A percentile compares a stretch with the other conserved stretches of the same genome.
These are phyloP conservation scores for Polyploca ridens DNA, from an alignment of 2,888 invertebrate genomes.

Conservation along the genomic window DNA sequence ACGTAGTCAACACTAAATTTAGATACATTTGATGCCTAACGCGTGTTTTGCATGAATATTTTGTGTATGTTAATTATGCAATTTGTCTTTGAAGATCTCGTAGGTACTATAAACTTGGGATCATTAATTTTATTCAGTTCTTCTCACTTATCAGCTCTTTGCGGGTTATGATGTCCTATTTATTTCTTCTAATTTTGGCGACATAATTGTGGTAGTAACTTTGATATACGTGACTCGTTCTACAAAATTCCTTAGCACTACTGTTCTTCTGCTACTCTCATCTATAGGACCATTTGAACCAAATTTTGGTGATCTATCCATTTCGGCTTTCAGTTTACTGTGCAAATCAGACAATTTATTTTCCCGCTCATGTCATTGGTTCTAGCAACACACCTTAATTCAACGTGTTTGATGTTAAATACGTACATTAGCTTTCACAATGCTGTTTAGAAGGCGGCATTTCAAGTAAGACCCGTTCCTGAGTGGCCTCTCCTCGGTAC, in stretches of 20 bases:
- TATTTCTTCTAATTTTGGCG: too few species aligned
- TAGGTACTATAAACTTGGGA: too few species aligned
- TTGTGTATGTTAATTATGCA: conserved; percentile 3
- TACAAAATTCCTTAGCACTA: too few species aligned
- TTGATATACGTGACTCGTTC: too few species aligned
- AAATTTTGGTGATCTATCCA: neutral
- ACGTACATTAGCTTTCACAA: conserved; percentile 62
- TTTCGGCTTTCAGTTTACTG: neutral
- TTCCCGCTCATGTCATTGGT: conserved; percentile 3
- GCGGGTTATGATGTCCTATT: too few species aligned
- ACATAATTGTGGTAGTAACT: too few species aligned
- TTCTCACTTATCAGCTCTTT: too few species aligned
- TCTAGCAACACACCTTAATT: conserved; percentile 10
- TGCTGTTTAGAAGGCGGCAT: conserved; percentile 38
- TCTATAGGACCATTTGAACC: neutral
- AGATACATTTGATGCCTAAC: neutral
- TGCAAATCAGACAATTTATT: neutral
- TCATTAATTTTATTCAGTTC: neutral
- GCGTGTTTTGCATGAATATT: neutral
- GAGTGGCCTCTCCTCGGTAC: conserved; percentile 52
- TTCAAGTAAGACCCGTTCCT: conserved; percentile 67
- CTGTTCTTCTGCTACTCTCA: neutral
- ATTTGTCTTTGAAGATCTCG: conserved; percentile 1
- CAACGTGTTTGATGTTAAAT: conserved; percentile 28
- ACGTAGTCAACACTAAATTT: conserved; percentile 12